Base-by-base conservation (phyloP, 2,797 vertebrate genomes). In the Micropoecilia bifurca region DNA sequence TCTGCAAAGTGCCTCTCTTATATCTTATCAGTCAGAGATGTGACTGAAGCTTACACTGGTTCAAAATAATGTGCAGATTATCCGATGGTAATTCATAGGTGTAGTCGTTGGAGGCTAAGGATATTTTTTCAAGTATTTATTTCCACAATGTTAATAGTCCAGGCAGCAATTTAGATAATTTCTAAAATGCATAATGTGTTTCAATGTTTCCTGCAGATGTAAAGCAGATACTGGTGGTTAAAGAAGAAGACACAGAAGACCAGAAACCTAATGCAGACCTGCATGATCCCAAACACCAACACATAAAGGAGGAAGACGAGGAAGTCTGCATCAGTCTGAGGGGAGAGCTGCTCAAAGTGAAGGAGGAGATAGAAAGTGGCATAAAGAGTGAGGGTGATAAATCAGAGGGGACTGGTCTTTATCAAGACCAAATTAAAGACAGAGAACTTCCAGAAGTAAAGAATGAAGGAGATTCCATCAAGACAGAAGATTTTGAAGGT, bases 11-110 rank as follows among this genome's bases (percentile, higher is more conserved):
- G 68, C 13, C 53, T 57, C 12, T 78, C 48, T 28, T 78, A 30
- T 47, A 59, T 46, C 45, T 59, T 78, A 45, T 36, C n/a, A n/a
- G 43, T 39, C 41, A 78, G 59, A 47, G 30, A 72, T 61, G 22
- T 71, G 30, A 78, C 33, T 20, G 50, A 43, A 72, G 28, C 72
- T 72, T 41, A 53, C 76, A 72, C 41, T 46, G 50, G 9, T 22
- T 8, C 36, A 25, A 69, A 69, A 43, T 78, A 72, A 78, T 59
- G 22, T 53, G 28, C 50, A 16, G 28, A 57, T 57, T 25, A 1
- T 3, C 25, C 1, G 8, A 55, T 55, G 53, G 9, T n/a, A 55
- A 55, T 55, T 25, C 9, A 4, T 10, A 25, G 22, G 0, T 57
- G 55, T 28, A 28, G 55, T 57, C 10, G 2, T 28, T 57, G 55